Base-by-base conservation (phyloP, 2,888 invertebrate genomes). In the Lucinisca nassula region DNA sequence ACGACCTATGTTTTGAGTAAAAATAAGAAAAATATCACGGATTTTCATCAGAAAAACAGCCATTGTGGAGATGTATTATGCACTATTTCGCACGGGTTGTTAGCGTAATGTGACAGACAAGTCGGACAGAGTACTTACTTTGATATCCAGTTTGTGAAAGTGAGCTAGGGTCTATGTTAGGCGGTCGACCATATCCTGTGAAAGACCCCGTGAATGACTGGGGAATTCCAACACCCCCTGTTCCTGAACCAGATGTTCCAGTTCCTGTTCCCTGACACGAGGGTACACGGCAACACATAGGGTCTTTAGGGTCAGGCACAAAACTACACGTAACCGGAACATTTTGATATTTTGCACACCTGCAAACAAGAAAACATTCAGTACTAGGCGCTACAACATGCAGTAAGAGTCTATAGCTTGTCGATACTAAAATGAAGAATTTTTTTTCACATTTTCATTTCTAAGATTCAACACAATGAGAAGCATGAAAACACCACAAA, bases 271-370 rank as follows among this genome's bases (percentile, higher is more conserved):
- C 90, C 84, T 91, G 92, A 77, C 94, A 94, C 45, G 91, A 90
- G 35, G 93, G 93, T 32, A 94, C 92, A 70, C 93, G 89, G 79
- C 94, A 94, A 84, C 94, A 94, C 35, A 84, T 84, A 21, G 94
- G 92, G 77, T 94, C 94, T 73, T 92, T 93, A 21, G 93, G 92
- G 87, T 94, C 94, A 32, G 93, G 87, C 24, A 93, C 92, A 61
- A 91, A 89, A 10, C 87, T 85, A 61, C 94, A 94, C 10, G 92
- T 90, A 27, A 92, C 84, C 14, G 94, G 94, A 17, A 94, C 91
- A 79, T 92, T 93, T 75, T 90, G 85, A 86, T 90, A 94, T 70
- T 90, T 86, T 0, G 92, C 88, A 83, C 94, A 94, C 79, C 94
- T 93, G 87, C 0, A 70, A 75, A 14, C 24, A 38, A 35, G 17